Percentiles rank a stretch among this genome's conserved stretches.
phyloP scores from a whole-genome alignment of 2,113 vertebrate species.

The Cryptomyrus ogoouensis region DNA sequence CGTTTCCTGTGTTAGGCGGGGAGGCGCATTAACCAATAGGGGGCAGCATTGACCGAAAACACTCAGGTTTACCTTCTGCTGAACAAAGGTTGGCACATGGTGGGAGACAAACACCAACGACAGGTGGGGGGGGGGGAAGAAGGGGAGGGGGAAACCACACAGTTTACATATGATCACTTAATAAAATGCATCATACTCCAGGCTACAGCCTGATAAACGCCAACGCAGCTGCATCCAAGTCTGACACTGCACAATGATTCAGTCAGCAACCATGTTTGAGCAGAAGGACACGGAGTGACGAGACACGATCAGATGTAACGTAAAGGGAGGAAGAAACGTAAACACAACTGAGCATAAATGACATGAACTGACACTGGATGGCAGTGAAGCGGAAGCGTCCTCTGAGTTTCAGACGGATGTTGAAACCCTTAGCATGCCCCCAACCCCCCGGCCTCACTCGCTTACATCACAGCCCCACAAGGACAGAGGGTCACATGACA shows the following conservation, averaged over 20 bases:
- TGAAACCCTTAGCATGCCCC: neutral
- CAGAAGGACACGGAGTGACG: neutral
- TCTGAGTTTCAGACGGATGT: neutral
- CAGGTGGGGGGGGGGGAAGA: conserved; percentile 23
- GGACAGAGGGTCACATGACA: neutral
- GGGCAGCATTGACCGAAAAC: conserved; percentile 36
- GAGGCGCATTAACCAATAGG: neutral
- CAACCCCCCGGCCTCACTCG: neutral
- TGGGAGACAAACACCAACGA: conserved; percentile 53
- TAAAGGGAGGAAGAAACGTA: neutral
- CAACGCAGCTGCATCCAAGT: neutral
- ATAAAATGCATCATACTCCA: neutral
- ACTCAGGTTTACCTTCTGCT: conserved; percentile 66
- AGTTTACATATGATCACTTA: conserved; percentile 6
- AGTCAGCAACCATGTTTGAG: neutral
- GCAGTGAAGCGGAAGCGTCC: neutral
- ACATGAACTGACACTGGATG: neutral
- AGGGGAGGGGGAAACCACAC: conserved; percentile 35
- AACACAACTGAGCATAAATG: neutral
- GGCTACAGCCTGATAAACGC: neutral
- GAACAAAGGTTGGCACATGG: conserved; percentile 59
- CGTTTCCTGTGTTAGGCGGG: neutral
- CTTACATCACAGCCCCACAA: neutral
- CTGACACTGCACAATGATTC: neutral
- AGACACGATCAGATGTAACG: neutral